Base-by-base conservation (phyloP, 2,797 vertebrate genomes). In the Tragopan temminckii region DNA sequence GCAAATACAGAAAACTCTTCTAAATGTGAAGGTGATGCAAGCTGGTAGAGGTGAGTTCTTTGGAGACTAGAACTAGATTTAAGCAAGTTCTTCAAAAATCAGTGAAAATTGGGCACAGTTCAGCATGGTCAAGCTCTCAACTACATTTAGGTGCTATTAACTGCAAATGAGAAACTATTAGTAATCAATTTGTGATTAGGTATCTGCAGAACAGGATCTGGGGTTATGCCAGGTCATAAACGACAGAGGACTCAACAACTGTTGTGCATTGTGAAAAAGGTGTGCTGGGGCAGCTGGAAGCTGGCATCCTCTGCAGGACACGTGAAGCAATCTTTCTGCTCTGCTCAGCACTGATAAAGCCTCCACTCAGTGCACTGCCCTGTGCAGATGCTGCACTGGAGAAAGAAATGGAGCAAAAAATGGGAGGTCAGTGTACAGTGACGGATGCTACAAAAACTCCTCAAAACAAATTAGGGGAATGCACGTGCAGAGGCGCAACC, bases 311-410 rank as follows among this genome's bases (percentile, higher is more conserved):
- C 67, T 46, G 57, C 48, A 12, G 64, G 79, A 58, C 24, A 6
- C 4, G 5, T 58, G 63, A 69, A 46, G 75, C 7, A 84, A 83
- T 53, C 38, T 19, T 58, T 29, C 74, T 4, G 3, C 36, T 43
- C 89, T 63, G 57, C 36, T 7, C 10, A 2, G 57, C 0, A 1
- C 68, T 40, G 68, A 52, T 74, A 88, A 83, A 50, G 42, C 48
- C 36, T 31, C 67, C 3, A 0, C 61, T 43, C 46, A 27, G 6
- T 0, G 4, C 4, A 1, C 67, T 9, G 5, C 16, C 84, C 48
- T 23, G 67, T 38, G 52, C 72, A 14, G 42, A 7, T 1, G 18
- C 52, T 4, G 21, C 13, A 0, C 25, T n/a, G 18, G 2, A 18
- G 31, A 3, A 48, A 61, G 13, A 23, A 53, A 5, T 1, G 38